Evolutionary conservation across 2,888 invertebrate species (phyloP), one percentile per base, ranked within the genome.

Genomic region (Nomada lathburiana): DNA sequence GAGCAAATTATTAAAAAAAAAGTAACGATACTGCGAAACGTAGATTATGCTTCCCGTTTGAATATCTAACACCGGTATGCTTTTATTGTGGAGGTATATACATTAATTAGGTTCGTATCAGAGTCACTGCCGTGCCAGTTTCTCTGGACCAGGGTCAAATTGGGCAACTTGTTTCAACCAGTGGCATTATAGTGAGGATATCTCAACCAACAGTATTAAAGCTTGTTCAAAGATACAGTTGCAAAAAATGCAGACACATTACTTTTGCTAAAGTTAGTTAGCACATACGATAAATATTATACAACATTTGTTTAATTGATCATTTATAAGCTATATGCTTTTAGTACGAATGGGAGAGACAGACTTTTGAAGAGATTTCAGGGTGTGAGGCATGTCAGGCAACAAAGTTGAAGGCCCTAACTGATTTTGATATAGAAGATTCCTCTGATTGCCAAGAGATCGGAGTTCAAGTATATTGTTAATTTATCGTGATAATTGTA

Each of bases 371-470:
- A 42, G 91, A 92, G 64, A 76, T 89, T 10, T 92, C 89, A 74
- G 88, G 91, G 73, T 94, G 94, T 47, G 85, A 87, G 81, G 87
- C 90, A 9, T 94, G 94, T 82, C 86, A 88, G n/a, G 85, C 90
- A 0, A 82, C 75, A 82, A 90, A 71, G 53, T 77, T 93, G 29
- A 94, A 93, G 78, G 94, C 94, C 88, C 93, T 95, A 23, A 95
- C 95, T 80, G 92, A 95, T 70, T 94, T 96, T 53, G 95, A 96
- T 64, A 94, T 95, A 82, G 95, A 95, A 83, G 95, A 96, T 91
- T 98, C 96, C 92, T 96, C 96, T 89, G 97, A 98, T 94, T 97
- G 97, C 94, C 98, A 98, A 93, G 97, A 98, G 94, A 96, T 98
- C 18, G 98, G 97, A 94, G 95, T 98, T 90, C 97, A 97, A 94